Evolutionary conservation across 2,888 invertebrate species (phyloP).

Genomic region (Tridacna crocea): DNA sequence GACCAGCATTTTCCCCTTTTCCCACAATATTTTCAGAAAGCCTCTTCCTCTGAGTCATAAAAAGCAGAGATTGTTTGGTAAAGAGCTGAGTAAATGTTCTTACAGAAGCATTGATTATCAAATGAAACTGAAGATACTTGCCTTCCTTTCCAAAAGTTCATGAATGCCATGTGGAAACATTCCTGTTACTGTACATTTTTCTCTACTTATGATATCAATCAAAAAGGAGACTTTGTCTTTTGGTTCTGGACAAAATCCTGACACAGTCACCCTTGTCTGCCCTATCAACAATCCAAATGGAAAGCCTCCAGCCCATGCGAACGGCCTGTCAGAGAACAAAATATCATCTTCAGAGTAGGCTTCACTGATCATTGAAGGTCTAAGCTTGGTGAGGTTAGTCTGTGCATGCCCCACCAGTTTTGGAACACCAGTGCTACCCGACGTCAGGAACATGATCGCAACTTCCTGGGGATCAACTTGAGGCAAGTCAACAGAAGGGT

Average conservation of each 20-base stretch:
- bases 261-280: constrained; percentile 32
- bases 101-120: too few species aligned
- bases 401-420: constrained; percentile 34
- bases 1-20: not conserved
- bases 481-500: constrained; percentile 11
- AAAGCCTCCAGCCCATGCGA: constrained; percentile 41
- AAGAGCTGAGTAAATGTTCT: not conserved
- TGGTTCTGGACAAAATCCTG: constrained; percentile 25
- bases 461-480: constrained; percentile 9
- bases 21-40: not conserved
- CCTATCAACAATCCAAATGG: constrained; percentile 22
- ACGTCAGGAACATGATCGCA: constrained; percentile 39
- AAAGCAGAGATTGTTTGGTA: not conserved
- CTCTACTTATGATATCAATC: constrained; percentile 21
- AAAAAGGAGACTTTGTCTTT: constrained; percentile 15
- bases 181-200: constrained; percentile 17
- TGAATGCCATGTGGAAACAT: not conserved
- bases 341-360: not conserved
- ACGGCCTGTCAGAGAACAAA: constrained; percentile 29
- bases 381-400: not conserved
- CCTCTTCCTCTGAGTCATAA: too few species aligned
- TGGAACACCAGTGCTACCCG: constrained; percentile 51
- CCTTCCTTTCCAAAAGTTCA: too few species aligned
- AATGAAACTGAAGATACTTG: too few species aligned
- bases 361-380: not conserved